Conservation (phyloP, 2,797 vertebrate genomes). For the Argya squamiceps region DNA sequence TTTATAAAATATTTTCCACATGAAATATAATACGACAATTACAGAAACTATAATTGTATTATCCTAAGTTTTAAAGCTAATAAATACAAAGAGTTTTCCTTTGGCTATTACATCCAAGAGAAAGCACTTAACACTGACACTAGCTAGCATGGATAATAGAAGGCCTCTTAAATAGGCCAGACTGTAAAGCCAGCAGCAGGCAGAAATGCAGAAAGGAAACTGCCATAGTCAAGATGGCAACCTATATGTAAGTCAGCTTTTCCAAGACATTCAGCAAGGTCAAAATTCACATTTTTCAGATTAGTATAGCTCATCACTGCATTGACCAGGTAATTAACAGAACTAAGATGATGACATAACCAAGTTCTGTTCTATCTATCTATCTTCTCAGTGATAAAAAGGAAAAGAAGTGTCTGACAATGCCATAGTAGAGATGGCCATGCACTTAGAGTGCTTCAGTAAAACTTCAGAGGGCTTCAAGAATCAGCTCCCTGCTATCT, state of each 20-base stretch:
- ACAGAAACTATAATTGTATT: not conserved
- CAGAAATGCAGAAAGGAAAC: conserved; percentile 33
- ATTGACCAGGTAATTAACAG: not conserved
- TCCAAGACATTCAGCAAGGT: not conserved
- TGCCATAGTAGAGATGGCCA: not conserved
- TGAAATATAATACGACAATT: not conserved
- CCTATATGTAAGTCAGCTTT: not conserved
- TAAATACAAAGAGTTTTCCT: conserved; percentile 18
- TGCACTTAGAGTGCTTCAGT: not conserved
- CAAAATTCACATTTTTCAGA: not conserved
- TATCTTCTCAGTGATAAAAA: not conserved
- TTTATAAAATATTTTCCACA: not conserved
- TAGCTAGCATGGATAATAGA: conserved; percentile 23
- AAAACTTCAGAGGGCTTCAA: not conserved
- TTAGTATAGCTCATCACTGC: not conserved
- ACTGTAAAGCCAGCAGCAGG: not conserved
- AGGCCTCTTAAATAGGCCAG: conserved; percentile 4
- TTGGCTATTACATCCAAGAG: conserved; percentile 7
- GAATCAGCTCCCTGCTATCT: not conserved
- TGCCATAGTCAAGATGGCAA: not conserved
- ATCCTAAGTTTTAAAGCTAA: conserved; percentile 6
- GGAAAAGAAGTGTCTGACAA: not conserved
- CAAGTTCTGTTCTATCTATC: not conserved
- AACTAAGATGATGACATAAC: not conserved
- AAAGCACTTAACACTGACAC: conserved; percentile 29